A percentile compares a stretch with the other conserved stretches of the same genome.
Evolutionary conservation across 2,888 invertebrate genomes (phyloP).

Genomic region (Agrypnus murinus): DNA sequence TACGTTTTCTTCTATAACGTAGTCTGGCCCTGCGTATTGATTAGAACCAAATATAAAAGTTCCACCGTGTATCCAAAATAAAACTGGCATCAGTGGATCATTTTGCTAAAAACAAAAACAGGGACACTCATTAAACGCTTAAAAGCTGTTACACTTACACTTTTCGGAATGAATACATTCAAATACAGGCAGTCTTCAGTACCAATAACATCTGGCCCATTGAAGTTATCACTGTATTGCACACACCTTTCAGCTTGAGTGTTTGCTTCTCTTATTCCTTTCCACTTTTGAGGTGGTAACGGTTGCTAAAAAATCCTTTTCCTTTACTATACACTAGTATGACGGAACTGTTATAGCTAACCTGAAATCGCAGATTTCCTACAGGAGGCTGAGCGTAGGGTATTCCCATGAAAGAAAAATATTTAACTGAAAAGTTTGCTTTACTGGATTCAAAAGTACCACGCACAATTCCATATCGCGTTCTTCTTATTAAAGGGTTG

Average conservation of each 20-base stretch:
- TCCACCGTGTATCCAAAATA: constrained; percentile 59
- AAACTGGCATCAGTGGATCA: constrained; percentile 51
- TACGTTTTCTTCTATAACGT: constrained; percentile 56
- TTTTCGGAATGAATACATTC: constrained; percentile 19
- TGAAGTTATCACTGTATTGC: constrained; percentile 25
- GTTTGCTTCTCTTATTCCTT: constrained; percentile 24
- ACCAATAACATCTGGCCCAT: constrained; percentile 38
- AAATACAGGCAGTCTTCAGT: constrained; percentile 43
- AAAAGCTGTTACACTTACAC: neutral
- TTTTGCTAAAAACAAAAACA: neutral
- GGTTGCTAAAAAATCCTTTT: constrained; percentile 33
- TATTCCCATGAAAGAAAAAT: constrained; percentile 36
- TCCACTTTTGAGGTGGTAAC: constrained; percentile 25
- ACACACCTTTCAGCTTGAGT: constrained; percentile 25
- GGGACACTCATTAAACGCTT: no score
- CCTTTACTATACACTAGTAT: no score
- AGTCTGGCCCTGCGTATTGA: constrained; percentile 49
- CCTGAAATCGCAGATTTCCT: constrained; percentile 36
- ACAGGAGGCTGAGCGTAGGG: constrained; percentile 39
- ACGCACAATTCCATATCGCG: constrained; percentile 30
- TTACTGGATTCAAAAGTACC: constrained; percentile 26
- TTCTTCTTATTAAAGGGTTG: constrained; percentile 31
- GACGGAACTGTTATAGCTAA: no score
- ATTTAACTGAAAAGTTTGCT: constrained; percentile 11
- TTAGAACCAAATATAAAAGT: constrained; percentile 55